Percentiles rank a stretch among this genome's conserved stretches.
Conservation (phyloP, 2,888 invertebrate genomes). For the Dilophus febrilis region DNA sequence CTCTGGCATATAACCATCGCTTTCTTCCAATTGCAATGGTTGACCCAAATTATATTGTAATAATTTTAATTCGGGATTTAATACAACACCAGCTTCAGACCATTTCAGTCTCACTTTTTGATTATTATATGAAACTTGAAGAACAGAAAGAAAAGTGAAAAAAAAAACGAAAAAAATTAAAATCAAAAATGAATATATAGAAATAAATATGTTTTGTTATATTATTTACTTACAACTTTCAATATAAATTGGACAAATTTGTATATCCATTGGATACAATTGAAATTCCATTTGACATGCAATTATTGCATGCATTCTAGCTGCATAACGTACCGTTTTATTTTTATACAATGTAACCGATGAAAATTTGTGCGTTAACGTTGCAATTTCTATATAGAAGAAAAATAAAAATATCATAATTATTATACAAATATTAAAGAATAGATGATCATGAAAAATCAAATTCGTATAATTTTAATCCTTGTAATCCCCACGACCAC, state of each 20-base stretch:
- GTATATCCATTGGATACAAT: conserved; percentile 73
- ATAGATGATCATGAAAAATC: too few species aligned
- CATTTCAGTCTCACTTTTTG: conserved; percentile 58
- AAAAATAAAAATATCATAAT: conserved; percentile 13
- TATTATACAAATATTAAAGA: neutral
- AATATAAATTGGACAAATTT: conserved; percentile 65
- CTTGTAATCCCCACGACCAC: too few species aligned
- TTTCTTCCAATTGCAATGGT: conserved; percentile 52
- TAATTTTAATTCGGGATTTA: conserved; percentile 62
- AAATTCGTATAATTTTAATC: too few species aligned
- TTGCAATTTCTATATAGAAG: conserved; percentile 51
- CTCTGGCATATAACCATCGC: conserved; percentile 55
- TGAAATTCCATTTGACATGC: conserved; percentile 80
- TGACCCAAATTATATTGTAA: conserved; percentile 63
- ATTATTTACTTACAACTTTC: conserved; percentile 58
- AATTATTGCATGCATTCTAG: conserved; percentile 68
- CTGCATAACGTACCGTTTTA: conserved; percentile 62
- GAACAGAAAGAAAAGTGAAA: too few species aligned
- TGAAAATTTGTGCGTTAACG: conserved; percentile 62
- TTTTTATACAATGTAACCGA: conserved; percentile 65
- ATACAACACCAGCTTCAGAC: conserved; percentile 56
- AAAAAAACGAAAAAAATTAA: neutral
- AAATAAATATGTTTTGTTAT: neutral
- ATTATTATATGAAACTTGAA: conserved; percentile 58
- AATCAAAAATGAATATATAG: neutral